Base-by-base conservation (phyloP, 2,113 vertebrate genomes). In the Oncorhynchus kisutch region DNA sequence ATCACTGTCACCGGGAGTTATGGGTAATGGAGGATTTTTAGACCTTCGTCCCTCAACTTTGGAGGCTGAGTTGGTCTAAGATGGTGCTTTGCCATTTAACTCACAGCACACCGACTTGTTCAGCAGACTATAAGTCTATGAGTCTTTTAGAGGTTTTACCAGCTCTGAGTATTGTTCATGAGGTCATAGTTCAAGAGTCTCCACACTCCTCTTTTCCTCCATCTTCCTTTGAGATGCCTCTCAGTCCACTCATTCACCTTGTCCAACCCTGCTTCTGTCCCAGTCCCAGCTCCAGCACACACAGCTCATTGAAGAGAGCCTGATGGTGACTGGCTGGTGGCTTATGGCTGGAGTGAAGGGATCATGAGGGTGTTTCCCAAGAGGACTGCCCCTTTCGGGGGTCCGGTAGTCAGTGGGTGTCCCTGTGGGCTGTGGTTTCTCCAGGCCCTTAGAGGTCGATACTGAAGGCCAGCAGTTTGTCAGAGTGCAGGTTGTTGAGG, bases 401-500 rank as follows among this genome's bases (percentile, higher is more conserved):
- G 11, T 59, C 51, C 29, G 54, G 77, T 85, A 94, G n/a, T 94
- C 94, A 70, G 93, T 93, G 93, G 94, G 93, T 82, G 88, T 78
- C 12, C 93, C 91, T 79, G 45, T 11, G 77, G 45, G 22, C 6
- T 13, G 67, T 72, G 94, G 86, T 69, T 94, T 78, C 49, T 91
- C 87, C 93, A 94, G 94, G 45, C 92, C 93, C 59, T 94, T 81
- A 94, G 62, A 91, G 90, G 76, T 94, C 91, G 9, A 94, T 94
- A 69, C 86, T 93, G 87, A 94, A 94, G 81, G 94, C 93, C 81
- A 94, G 82, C 70, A 95, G 92, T 82, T 94, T 94, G 84, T 95
- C 93, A 0, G 93, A 94, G 90, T 95, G 94, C 80, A 94, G 73
- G 67, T 90, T 93, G 85, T 94, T 95, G 77, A 95, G 92, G 67